Percentiles rank a stretch among this genome's conserved stretches.
Conservation (phyloP, 2,113 vertebrate species). For the Phaetusa simplex region DNA sequence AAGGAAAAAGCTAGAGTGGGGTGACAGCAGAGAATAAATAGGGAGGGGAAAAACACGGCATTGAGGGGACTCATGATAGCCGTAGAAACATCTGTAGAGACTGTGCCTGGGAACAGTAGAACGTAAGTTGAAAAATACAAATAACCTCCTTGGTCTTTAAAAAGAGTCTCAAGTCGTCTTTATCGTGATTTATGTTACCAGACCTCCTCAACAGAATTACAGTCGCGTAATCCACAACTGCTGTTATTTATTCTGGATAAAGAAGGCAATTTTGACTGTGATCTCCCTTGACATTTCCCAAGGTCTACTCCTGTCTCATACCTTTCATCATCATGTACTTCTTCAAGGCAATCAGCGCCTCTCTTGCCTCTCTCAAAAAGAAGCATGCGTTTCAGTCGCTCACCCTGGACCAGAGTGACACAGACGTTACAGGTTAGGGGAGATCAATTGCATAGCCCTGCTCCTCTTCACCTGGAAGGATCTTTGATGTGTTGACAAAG, state of each 20-base stretch:
- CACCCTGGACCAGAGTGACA: slow-evolving; percentile 30
- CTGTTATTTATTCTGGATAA: slow-evolving; percentile 54
- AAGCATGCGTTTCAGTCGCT: neutral
- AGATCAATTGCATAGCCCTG: slow-evolving; percentile 47
- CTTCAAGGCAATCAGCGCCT: slow-evolving; percentile 38
- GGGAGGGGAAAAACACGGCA: neutral
- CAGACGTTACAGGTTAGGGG: neutral
- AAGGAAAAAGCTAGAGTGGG: neutral
- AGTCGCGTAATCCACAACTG: neutral
- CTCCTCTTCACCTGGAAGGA: slow-evolving; percentile 23
- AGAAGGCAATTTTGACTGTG: slow-evolving; percentile 35
- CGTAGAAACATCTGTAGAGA: neutral
- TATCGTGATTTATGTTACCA: neutral
- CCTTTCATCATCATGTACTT: slow-evolving; percentile 41
- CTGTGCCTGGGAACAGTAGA: neutral
- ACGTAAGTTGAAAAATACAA: neutral
- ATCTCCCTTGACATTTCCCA: slow-evolving; percentile 61
- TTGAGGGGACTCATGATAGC: neutral
- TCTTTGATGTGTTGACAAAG: slow-evolving; percentile 6
- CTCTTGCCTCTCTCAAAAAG: slow-evolving; percentile 36
- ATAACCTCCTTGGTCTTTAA: neutral
- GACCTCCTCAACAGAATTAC: slow-evolving; percentile 4
- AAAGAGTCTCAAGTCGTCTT: neutral
- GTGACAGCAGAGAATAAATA: neutral
- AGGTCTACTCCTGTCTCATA: slow-evolving; percentile 24